Evolutionary conservation across 2,113 vertebrate genomes (phyloP).

Genomic region (Gadus chalcogrammus): DNA sequence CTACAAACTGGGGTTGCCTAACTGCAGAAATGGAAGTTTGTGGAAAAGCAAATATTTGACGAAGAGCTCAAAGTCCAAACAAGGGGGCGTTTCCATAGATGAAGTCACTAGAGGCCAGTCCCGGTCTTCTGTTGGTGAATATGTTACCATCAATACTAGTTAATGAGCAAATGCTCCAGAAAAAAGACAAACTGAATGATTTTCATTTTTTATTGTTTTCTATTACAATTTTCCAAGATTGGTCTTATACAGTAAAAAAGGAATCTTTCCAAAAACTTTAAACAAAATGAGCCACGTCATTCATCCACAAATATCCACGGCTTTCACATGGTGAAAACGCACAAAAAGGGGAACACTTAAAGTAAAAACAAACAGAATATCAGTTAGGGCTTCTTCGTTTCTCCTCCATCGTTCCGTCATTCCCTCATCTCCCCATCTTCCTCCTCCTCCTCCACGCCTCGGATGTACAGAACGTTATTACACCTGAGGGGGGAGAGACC

Average conservation of each 20-base stretch:
- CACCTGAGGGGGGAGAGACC: slow-evolving; percentile 74
- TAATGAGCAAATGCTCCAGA: no score
- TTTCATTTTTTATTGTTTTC: slow-evolving; percentile 54
- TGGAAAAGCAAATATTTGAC: slow-evolving; percentile 61
- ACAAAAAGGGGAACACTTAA: slow-evolving; percentile 35
- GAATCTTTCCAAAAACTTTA: slow-evolving; percentile 33
- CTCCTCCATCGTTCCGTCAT: slow-evolving; percentile 57
- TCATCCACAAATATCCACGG: slow-evolving; percentile 17
- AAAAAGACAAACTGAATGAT: neutral
- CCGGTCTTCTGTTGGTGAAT: neutral
- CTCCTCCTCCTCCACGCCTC: slow-evolving; percentile 97
- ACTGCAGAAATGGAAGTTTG: slow-evolving; percentile 8
- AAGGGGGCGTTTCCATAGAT: slow-evolving; percentile 6
- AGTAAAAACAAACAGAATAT: slow-evolving; percentile 30
- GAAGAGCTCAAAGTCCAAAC: slow-evolving; percentile 59
- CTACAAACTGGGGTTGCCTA: neutral
- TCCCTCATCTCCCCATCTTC: slow-evolving; percentile 99
- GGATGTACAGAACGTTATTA: slow-evolving; percentile 98
- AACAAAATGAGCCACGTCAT: slow-evolving; percentile 23
- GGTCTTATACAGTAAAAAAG: slow-evolving; percentile 40
- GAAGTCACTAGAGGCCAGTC: neutral
- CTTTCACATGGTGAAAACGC: slow-evolving; percentile 67
- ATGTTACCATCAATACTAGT: neutral
- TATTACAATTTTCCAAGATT: slow-evolving; percentile 43
- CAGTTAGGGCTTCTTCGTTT: no score